Base-by-base conservation (phyloP, 2,797 vertebrate genomes). In the Fistularia tabacaria region DNA sequence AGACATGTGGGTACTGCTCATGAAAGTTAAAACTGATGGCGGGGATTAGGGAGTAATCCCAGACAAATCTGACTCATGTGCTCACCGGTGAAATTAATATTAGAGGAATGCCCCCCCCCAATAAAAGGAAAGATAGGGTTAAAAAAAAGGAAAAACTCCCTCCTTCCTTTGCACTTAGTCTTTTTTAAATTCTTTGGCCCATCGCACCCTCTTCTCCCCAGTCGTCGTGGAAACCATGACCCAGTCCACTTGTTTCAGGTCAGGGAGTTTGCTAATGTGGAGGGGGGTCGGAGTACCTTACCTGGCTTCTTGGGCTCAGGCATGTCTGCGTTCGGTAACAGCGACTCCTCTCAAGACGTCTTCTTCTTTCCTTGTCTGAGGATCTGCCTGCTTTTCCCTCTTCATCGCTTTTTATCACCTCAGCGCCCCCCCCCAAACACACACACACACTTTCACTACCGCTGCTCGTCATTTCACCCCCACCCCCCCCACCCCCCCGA, bases 281-380 rank as follows among this genome's bases (percentile, higher is more conserved):
- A 43, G 14, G 7, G 51, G 58, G 62, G 49, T 51, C 40, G 68
- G 44, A 68, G 51, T 64, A 9, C 1, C 87, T 82, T 89, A 92
- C 91, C 90, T 89, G 90, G 53, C 64, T 85, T 86, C 86, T 87
- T 67, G 42, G 83, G 82, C 74, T 88, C 90, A 62, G 91, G 89
- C 90, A 92, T 92, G 76, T 83, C 81, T 87, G 46, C 44, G 74
- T 74, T 61, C 70, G 66, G 76, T 73, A 79, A 80, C 37, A 63
- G 59, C 40, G 76, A 75, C 52, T 85, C 80, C 82, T 83, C 69
- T 72, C 14, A 70, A 60, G 59, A 75, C 12, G 67, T 77, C 69
- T 64, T 79, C 81, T 71, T 82, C 73, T 56, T 70, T 79, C 57
- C 66, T 76, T 59, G 83, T 87, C 70, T 62, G 73, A 49, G 62